A percentile compares a stretch with the other conserved stretches of the same genome.
These are phyloP conservation scores for Heliconius congener DNA, from an alignment of 1,140 invertebrate species.

Conservation along the genomic window DNA sequence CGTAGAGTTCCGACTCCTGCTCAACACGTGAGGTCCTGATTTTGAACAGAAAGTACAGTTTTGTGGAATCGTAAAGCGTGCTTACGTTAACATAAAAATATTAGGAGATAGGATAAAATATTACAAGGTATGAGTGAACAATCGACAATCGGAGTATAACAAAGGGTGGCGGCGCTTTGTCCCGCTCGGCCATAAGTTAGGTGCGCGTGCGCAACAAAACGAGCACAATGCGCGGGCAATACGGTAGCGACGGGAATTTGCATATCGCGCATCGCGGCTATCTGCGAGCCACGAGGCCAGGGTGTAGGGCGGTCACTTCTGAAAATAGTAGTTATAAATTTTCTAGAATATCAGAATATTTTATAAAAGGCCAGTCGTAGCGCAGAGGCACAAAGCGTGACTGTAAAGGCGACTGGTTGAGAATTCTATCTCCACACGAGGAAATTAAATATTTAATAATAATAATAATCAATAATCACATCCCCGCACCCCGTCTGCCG, in stretches of 20 bases:
- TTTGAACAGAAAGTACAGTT: no score
- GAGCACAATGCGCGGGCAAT: slow-evolving; percentile 65
- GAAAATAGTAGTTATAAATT: background rate
- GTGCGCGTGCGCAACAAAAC: slow-evolving; percentile 38
- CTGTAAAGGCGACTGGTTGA: no score
- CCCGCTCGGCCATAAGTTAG: slow-evolving; percentile 61
- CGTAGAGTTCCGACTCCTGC: no score
- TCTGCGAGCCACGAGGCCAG: background rate
- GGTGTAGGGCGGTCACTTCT: background rate
- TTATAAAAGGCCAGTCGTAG: no score
- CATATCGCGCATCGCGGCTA: slow-evolving; percentile 63
- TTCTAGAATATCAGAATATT: background rate
- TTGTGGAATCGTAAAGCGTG: no score
- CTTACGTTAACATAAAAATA: no score
- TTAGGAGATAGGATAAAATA: slow-evolving; percentile 35
- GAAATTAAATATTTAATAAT: no score
- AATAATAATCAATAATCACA: no score
- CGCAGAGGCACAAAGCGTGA: no score
- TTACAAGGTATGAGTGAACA: slow-evolving; percentile 52
- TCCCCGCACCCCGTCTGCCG: no score
- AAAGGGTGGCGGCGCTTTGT: slow-evolving; percentile 45
- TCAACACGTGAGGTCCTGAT: no score
- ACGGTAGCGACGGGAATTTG: slow-evolving; percentile 63
- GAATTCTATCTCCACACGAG: no score
- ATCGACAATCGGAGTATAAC: slow-evolving; percentile 52